Conservation (phyloP, 1,140 invertebrate species). For the Tetragnatha versicolor region DNA sequence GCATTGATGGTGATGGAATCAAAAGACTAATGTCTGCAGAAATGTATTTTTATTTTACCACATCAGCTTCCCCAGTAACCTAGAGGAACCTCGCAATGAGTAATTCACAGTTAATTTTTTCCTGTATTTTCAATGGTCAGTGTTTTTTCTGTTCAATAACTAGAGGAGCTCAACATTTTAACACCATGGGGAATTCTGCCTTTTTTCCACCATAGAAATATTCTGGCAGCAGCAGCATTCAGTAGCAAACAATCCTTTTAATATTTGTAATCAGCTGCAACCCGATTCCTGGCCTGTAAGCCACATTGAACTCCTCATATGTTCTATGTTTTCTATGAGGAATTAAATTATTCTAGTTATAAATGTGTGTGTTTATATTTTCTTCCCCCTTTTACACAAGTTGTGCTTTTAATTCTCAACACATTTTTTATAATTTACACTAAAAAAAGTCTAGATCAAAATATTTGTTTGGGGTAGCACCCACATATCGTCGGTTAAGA, state of each 20-base stretch:
- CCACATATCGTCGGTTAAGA: no score
- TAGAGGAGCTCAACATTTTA: slow-evolving; percentile 55
- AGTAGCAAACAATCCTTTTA: slow-evolving; percentile 19
- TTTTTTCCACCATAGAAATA: slow-evolving; percentile 49
- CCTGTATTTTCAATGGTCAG: slow-evolving; percentile 54
- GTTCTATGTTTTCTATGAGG: slow-evolving; percentile 56
- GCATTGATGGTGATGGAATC: slow-evolving; percentile 1
- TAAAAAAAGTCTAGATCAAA: no score
- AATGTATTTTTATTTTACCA: slow-evolving; percentile 4
- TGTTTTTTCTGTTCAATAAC: slow-evolving; percentile 35
- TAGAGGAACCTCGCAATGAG: slow-evolving; percentile 54
- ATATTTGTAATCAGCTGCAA: slow-evolving; percentile 44
- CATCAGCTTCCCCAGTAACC: slow-evolving; percentile 42
- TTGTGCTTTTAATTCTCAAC: no score
- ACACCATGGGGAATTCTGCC: slow-evolving; percentile 46
- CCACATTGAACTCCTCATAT: slow-evolving; percentile 57
- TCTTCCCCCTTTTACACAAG: no score
- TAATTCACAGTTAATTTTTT: slow-evolving; percentile 49
- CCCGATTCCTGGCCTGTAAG: slow-evolving; percentile 51
- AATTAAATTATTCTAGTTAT: slow-evolving; percentile 57
- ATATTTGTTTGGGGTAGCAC: no score
- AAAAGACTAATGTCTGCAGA: not conserved
- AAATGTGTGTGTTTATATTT: not conserved
- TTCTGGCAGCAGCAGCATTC: slow-evolving; percentile 47
- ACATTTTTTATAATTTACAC: no score